Percentiles rank a stretch among this genome's conserved stretches.
Evolutionary conservation across 92 coral and sea anemone genomes (phyloP).

Genomic region (Micromussa lordhowensis): DNA sequence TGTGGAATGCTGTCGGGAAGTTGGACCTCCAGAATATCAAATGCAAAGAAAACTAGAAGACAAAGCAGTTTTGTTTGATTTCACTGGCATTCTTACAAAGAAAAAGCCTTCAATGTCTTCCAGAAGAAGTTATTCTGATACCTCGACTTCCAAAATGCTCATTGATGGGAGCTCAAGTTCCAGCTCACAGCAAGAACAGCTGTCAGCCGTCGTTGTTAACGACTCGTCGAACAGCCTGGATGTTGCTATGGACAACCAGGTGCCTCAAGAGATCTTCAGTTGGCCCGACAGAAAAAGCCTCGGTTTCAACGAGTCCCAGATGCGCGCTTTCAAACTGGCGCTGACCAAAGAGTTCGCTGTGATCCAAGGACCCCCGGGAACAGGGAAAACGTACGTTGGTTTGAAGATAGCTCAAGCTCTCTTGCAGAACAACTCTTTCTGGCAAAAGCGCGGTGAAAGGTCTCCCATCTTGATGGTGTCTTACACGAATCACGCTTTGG

Average conservation of each 20-base stretch:
- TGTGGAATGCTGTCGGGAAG: conserved; percentile 65
- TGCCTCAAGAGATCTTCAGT: conserved; percentile 31
- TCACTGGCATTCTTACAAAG: conserved; percentile 7
- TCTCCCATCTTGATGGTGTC: conserved; percentile 89
- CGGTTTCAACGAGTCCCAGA: conserved; percentile 89
- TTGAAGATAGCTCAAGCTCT: conserved; percentile 86
- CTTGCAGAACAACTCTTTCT: conserved; percentile 60
- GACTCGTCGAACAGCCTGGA: conserved; percentile 5
- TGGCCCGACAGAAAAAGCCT: conserved; percentile 88
- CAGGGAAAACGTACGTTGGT: conserved; percentile 96
- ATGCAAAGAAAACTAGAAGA: not conserved
- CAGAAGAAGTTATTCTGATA: not conserved
- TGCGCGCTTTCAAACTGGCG: conserved; percentile 85
- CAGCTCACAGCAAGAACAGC: not conserved
- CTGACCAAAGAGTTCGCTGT: conserved; percentile 84
- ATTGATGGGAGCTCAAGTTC: not conserved
- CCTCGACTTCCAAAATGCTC: not conserved
- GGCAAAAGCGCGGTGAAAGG: conserved; percentile 37
- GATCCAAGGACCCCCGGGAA: conserved; percentile 98
- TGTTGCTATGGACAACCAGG: conserved; percentile 3
- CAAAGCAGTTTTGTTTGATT: conserved; percentile 33
- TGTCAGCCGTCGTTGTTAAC: not conserved
- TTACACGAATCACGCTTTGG: conserved; percentile 93
- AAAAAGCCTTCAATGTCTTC: too few relatives aligned
- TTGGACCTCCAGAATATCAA: conserved; percentile 68